Evolutionary conservation across 2,113 vertebrate genomes (phyloP).

Genomic region (Mirounga angustirostris): DNA sequence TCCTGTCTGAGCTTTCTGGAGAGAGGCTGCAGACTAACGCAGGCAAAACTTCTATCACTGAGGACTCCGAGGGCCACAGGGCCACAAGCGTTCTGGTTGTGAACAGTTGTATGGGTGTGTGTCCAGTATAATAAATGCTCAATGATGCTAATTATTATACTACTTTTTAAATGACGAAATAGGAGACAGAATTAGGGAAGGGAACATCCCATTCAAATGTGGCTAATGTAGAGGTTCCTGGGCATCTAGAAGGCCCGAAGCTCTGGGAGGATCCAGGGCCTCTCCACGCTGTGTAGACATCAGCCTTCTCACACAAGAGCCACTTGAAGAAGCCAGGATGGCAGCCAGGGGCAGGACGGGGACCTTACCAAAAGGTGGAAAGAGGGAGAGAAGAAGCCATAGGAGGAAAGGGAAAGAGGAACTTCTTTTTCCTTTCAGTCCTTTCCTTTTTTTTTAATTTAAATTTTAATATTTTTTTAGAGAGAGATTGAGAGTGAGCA

Average conservation of each 20-base stretch:
- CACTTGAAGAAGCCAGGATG: neutral
- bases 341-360: rapidly evolving
- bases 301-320: neutral
- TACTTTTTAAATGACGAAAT: neutral
- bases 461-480: neutral
- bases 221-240: neutral
- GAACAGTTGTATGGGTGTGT: neutral
- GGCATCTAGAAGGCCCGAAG: neutral
- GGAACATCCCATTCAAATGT: neutral
- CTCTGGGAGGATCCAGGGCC: neutral
- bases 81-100: neutral
- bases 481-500: neutral
- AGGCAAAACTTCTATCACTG: neutral
- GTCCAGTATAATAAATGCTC: neutral
- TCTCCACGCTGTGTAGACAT: neutral
- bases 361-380: neutral
- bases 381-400: neutral
- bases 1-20: neutral
- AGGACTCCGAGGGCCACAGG: neutral
- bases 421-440: neutral
- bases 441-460: neutral
- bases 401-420: neutral
- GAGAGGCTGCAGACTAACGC: neutral
- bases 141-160: neutral
- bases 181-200: neutral